These are phyloP conservation scores for Heterotilapia buettikoferi DNA, from an alignment of 2,113 vertebrate species.

Conservation along the genomic window DNA sequence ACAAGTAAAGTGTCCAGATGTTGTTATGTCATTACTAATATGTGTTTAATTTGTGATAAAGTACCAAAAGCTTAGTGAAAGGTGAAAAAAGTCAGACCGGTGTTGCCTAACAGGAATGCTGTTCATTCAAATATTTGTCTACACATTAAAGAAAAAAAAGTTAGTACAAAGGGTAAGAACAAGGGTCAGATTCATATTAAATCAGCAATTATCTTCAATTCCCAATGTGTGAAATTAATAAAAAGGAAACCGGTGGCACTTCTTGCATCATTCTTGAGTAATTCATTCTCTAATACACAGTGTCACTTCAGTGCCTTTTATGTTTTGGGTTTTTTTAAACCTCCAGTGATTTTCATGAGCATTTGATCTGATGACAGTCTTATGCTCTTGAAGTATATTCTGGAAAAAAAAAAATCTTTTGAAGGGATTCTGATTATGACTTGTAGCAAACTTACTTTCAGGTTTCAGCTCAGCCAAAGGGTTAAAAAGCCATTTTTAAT, in stretches of 20 bases:
- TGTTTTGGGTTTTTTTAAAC: neutral
- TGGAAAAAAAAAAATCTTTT: neutral
- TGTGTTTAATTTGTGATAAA: neutral
- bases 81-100: neutral
- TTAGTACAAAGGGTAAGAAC: neutral
- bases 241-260: neutral
- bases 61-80: neutral
- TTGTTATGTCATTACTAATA: neutral
- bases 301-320: neutral
- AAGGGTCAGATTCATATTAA: neutral
- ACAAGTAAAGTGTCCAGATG: neutral
- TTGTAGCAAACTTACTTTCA: conserved; percentile 15
- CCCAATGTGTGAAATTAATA: neutral
- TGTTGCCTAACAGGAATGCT: neutral
- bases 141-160: neutral
- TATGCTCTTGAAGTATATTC: neutral
- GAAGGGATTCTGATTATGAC: neutral
- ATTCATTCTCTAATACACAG: neutral
- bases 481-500: neutral
- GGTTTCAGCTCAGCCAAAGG: neutral
- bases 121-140: neutral
- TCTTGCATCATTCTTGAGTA: conserved; percentile 21
- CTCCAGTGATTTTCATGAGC: neutral
- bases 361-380: neutral
- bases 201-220: neutral